phyloP scores from a whole-genome alignment of 2,113 vertebrate species.

The Sclerurus mexicanus region DNA sequence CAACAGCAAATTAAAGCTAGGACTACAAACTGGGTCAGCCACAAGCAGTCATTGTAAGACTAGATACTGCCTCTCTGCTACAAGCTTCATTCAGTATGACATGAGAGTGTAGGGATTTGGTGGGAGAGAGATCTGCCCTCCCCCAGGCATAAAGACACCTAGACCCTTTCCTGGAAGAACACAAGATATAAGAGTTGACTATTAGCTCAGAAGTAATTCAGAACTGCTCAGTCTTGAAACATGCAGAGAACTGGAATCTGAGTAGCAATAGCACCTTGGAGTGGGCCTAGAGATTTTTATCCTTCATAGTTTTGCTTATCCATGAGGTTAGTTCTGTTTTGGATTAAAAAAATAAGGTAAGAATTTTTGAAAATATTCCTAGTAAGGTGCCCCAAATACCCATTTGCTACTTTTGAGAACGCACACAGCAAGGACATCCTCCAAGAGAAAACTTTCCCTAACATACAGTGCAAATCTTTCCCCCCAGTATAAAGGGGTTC shows the following conservation, averaged over 20 bases:
- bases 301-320: not conserved
- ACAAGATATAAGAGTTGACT: not conserved
- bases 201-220: not conserved
- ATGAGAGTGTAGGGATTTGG: not conserved
- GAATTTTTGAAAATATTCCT: not conserved
- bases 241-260: rapidly evolving
- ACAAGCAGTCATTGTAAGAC: not conserved
- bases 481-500: not conserved
- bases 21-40: not conserved
- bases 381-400: not conserved
- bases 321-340: not conserved
- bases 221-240: not conserved
- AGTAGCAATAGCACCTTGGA: not conserved
- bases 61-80: not conserved
- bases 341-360: not conserved
- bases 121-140: not conserved
- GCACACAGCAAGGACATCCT: not conserved
- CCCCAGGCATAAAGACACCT: not conserved
- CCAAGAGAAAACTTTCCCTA: not conserved
- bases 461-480: not conserved
- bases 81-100: not conserved
- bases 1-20: not conserved
- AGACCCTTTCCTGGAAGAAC: not conserved
- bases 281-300: not conserved
- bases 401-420: not conserved